phyloP scores from a whole-genome alignment of 1,140 invertebrate genomes.

The Bombus pascuorum region DNA sequence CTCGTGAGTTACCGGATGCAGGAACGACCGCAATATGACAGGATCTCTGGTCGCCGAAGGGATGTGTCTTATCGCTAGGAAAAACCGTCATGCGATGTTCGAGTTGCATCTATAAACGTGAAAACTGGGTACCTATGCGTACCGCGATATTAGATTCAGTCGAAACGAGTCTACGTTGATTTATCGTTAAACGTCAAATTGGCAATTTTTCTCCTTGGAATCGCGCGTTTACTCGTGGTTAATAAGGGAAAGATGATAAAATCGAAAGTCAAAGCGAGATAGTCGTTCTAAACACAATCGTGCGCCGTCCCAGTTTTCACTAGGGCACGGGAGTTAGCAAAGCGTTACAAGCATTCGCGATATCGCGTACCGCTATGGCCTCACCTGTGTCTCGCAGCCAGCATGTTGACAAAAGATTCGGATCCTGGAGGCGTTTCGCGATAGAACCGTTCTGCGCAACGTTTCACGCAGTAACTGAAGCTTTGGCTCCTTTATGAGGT shows the following conservation, averaged over 20 bases:
- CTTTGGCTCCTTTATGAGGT: slow-evolving; percentile 40
- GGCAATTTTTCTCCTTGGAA: too few species aligned
- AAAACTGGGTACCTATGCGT: too few species aligned
- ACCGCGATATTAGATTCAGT: too few species aligned
- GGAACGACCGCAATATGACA: slow-evolving; percentile 63
- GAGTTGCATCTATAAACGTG: background rate
- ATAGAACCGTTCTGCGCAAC: slow-evolving; percentile 44
- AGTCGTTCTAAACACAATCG: too few species aligned
- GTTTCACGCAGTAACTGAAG: slow-evolving; percentile 60
- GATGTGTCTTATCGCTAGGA: background rate
- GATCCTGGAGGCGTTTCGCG: background rate
- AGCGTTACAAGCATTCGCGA: slow-evolving; percentile 13
- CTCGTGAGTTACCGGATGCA: slow-evolving; percentile 70
- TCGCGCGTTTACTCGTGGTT: too few species aligned
- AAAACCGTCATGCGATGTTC: background rate
- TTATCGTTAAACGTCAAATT: too few species aligned
- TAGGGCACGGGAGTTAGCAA: slow-evolving; percentile 2
- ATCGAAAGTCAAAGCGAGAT: background rate
- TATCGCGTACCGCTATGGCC: slow-evolving; percentile 17
- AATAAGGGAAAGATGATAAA: too few species aligned
- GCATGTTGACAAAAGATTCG: slow-evolving; percentile 55
- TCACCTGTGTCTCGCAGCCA: slow-evolving; percentile 76
- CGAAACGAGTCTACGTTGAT: too few species aligned
- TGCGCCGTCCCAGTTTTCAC: background rate
- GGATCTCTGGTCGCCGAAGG: slow-evolving; percentile 41